Conservation (phyloP, 1,140 invertebrate genomes). For the Hyposmocoma kahamanoa region DNA sequence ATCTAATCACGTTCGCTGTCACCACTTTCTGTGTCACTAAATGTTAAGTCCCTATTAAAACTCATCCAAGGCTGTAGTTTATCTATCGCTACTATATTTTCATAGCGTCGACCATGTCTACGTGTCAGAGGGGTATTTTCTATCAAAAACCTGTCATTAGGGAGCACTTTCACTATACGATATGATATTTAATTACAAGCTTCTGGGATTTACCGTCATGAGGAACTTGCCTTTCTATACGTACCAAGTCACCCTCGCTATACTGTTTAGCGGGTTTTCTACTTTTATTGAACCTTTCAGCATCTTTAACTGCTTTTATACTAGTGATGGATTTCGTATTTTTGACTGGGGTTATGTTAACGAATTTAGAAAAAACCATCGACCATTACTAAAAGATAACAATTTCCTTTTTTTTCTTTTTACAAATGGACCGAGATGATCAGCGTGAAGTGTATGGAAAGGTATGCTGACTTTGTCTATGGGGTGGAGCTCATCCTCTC, state of each 20-base stretch:
- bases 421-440: slow-evolving; percentile 33
- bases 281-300: slow-evolving; percentile 13
- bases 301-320: slow-evolving; percentile 18
- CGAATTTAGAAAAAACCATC: slow-evolving; percentile 28
- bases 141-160: too few relatives aligned
- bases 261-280: slow-evolving; percentile 13
- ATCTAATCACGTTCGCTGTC: too few relatives aligned
- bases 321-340: slow-evolving; percentile 19
- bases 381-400: slow-evolving; percentile 24
- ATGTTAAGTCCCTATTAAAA: too few relatives aligned
- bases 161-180: slow-evolving; percentile 15
- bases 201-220: slow-evolving; percentile 25
- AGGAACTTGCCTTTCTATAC: slow-evolving; percentile 14
- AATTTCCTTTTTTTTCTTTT: slow-evolving; percentile 23
- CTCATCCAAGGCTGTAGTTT: too few relatives aligned
- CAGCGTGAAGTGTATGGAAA: slow-evolving; percentile 39
- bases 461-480: slow-evolving; percentile 34
- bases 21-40: too few relatives aligned
- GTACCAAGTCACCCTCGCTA: slow-evolving; percentile 16
- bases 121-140: too few relatives aligned
- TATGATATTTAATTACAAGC: slow-evolving; percentile 22
- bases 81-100: too few relatives aligned
- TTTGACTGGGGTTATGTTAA: slow-evolving; percentile 18
- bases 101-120: too few relatives aligned
- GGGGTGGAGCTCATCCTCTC: slow-evolving; percentile 28